A percentile compares a stretch with the other conserved stretches of the same genome.
These are phyloP conservation scores for Nycticorax nycticorax DNA, from an alignment of 2,113 vertebrate species.

Conservation along the genomic window DNA sequence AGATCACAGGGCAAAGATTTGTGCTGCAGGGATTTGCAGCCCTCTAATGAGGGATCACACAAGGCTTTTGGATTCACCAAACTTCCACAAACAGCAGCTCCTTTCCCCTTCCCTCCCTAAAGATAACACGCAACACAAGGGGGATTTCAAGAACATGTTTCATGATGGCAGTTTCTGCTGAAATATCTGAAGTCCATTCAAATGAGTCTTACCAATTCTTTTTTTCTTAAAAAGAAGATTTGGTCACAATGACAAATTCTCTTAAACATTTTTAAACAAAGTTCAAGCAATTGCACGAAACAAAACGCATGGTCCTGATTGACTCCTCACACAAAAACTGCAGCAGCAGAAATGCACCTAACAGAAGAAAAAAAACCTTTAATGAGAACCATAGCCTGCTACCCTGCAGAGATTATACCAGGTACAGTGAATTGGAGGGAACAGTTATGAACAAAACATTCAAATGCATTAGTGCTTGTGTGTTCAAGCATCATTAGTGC, in stretches of 20 bases:
- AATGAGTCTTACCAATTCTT: not conserved
- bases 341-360: constrained; percentile 8
- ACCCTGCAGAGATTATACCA: not conserved
- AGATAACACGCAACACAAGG: not conserved
- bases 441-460: not conserved
- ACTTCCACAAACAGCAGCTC: not conserved
- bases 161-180: constrained; percentile 44
- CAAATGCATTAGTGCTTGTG: not conserved
- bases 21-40: not conserved
- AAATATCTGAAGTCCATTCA: constrained; percentile 4
- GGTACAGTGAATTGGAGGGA: not conserved
- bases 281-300: constrained; percentile 22
- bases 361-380: not conserved
- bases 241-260: constrained; percentile 44
- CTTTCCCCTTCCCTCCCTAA: not conserved
- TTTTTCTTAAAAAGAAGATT: constrained; percentile 22
- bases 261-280: not conserved
- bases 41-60: not conserved
- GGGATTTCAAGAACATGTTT: constrained; percentile 46
- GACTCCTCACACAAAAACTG: not conserved
- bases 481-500: not conserved
- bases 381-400: not conserved
- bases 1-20: not conserved
- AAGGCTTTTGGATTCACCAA: not conserved
- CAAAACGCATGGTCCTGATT: not conserved